Evolutionary conservation across 2,888 invertebrate species (phyloP), one percentile per base, ranked within the genome.

Genomic region (Myathropa florea): DNA sequence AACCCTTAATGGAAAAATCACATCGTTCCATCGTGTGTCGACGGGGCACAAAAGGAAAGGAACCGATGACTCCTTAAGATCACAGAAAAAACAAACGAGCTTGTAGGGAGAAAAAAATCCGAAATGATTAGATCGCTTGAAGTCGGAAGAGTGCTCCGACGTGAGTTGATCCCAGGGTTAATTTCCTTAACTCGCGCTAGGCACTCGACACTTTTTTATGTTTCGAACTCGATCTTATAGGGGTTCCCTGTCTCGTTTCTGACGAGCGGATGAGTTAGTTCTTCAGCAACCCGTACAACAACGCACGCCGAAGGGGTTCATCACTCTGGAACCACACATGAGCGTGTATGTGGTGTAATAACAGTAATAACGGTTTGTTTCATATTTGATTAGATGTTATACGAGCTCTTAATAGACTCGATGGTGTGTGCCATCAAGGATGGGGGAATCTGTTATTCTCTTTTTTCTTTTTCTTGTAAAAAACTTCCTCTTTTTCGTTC

Each of bases 361-460:
- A 86, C 77, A 82, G 85, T 70, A 86, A 78, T 86, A 86, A 86
- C 79, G 83, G 86, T 83, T 86, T 83, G 65, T 83, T 75, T 67
- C 86, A 83, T 78, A 86, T 86, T 86, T 79, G 86, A 86, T 86
- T 86, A 86, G 78, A 83, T 86, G 86, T 86, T 86, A 86, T 82
- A 70, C 23, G 83, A 85, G 72, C 71, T 64, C 77, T 78, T 77
- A 78, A 82, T 78, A 81, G 72, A 60, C 65, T 46, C 61, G 46
- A 78, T 70, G 68, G 68, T 82, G 72, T 68, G 30, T 36, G 53
- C 46, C n/a, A 46, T 26, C 3, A 21, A 68, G 55, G 68, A 39
- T 18, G 46, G 46, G 46, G 73, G 64, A 75, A 64, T 9, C 55
- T 3, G n/a, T n/a, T n/a, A n/a, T 33, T 33, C 7, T 77, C 68